Percentiles rank a stretch among this genome's conserved stretches.
Evolutionary conservation across 2,113 vertebrate genomes (phyloP).

Genomic region (Irena cyanogastra): DNA sequence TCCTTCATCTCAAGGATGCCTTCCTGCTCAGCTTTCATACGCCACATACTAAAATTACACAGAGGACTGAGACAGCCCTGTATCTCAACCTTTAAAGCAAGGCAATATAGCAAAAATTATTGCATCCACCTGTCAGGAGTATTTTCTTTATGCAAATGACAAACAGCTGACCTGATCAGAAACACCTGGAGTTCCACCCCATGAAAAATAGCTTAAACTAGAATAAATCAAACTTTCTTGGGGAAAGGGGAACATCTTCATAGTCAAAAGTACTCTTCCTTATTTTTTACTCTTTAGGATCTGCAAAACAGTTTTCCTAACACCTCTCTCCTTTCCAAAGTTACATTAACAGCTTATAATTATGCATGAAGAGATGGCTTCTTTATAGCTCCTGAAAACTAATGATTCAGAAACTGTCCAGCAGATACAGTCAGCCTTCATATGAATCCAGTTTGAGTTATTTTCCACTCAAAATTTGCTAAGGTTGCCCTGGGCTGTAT

Average conservation of each 20-base stretch:
- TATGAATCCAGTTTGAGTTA: not conserved
- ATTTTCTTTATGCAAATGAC: not conserved
- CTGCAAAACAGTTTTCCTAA: not conserved
- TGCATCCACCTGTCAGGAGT: not conserved
- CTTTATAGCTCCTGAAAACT: not conserved
- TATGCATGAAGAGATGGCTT: not conserved
- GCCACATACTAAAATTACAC: not conserved
- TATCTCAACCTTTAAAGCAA: not conserved
- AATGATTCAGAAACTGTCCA: not conserved
- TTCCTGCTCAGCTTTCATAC: not conserved
- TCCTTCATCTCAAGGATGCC: not conserved
- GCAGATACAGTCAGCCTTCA: not conserved
- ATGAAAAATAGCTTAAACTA: not conserved
- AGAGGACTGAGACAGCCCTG: not conserved
- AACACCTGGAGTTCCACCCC: not conserved
- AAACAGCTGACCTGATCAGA: not conserved
- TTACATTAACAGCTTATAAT: not conserved
- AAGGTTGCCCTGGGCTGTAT: not conserved
- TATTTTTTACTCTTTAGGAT: not conserved
- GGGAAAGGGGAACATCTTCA: not conserved
- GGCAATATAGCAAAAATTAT: not conserved
- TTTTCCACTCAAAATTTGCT: not conserved
- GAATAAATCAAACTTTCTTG: not conserved
- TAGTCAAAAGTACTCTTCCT: not conserved
- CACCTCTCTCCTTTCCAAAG: not conserved